These are phyloP conservation scores for Phyllotreta cruciferae DNA, from an alignment of 2,888 invertebrate species.

Conservation along the genomic window DNA sequence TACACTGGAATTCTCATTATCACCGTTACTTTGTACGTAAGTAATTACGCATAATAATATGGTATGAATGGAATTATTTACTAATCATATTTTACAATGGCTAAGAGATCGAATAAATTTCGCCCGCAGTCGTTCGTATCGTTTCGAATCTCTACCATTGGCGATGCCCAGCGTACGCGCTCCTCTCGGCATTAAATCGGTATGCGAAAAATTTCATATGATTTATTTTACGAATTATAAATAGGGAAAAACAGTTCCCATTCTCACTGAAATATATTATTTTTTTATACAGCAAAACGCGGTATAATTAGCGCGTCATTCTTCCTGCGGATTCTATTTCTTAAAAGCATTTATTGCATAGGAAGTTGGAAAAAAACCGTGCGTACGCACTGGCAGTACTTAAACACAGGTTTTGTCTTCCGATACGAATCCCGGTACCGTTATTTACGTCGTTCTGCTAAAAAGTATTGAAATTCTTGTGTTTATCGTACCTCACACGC, in stretches of 20 bases:
- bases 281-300: too few species aligned
- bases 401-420: slow-evolving; percentile 23
- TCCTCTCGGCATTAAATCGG: too few species aligned
- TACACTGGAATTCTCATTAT: slow-evolving; percentile 20
- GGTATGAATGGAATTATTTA: slow-evolving; percentile 31
- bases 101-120: slow-evolving; percentile 25
- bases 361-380: slow-evolving; percentile 19
- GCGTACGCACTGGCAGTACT: slow-evolving; percentile 16
- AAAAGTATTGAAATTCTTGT: slow-evolving; percentile 17
- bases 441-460: slow-evolving; percentile 13
- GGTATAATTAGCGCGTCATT: too few species aligned
- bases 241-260: too few species aligned
- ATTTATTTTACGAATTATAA: too few species aligned
- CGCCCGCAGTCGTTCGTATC: slow-evolving; percentile 11
- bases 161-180: too few species aligned
- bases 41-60: slow-evolving; percentile 30
- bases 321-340: too few species aligned
- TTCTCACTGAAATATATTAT: too few species aligned
- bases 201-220: too few species aligned
- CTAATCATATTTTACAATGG: slow-evolving; percentile 28
- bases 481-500: too few species aligned
- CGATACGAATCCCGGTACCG: slow-evolving; percentile 16
- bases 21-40: slow-evolving; percentile 27
- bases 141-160: slow-evolving; percentile 1
- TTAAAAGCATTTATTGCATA: slow-evolving; percentile 19